Evolutionary conservation across 2,888 invertebrate species (phyloP).

Genomic region (Nemoura dubitans): DNA sequence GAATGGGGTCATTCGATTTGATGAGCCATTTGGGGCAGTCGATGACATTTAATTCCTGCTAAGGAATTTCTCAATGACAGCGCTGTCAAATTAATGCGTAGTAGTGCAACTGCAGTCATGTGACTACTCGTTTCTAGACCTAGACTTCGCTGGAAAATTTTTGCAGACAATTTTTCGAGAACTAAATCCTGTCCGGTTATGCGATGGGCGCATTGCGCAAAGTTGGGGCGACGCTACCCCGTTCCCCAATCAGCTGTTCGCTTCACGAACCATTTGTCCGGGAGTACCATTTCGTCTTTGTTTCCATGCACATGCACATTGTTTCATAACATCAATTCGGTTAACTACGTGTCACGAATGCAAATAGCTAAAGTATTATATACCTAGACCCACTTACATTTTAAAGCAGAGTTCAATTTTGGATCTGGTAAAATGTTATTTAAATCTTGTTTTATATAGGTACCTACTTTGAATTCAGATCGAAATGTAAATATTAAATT

Average conservation of each 20-base stretch:
- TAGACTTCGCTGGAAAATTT: not conserved
- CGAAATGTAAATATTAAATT: too few relatives aligned
- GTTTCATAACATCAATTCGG: too few relatives aligned
- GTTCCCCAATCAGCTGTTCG: not conserved
- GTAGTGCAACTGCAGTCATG: not conserved
- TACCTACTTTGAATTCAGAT: too few relatives aligned
- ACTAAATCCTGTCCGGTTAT: not conserved
- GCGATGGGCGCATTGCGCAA: conserved; percentile 13
- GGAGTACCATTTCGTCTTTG: not conserved
- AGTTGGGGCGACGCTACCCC: not conserved
- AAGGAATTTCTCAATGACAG: not conserved
- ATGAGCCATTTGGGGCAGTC: not conserved
- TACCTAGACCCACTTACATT: too few relatives aligned
- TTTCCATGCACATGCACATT: not conserved
- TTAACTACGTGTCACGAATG: not conserved
- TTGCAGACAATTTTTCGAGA: not conserved
- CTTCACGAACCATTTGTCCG: not conserved
- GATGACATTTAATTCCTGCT: not conserved
- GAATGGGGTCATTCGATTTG: not conserved
- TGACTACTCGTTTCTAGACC: not conserved
- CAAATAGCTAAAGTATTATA: not conserved
- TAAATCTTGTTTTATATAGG: too few relatives aligned
- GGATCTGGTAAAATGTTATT: too few relatives aligned
- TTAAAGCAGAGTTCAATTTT: too few relatives aligned
- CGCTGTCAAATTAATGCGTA: not conserved